Base-by-base conservation (phyloP, 2,888 invertebrate genomes). In the Agrochola lota region DNA sequence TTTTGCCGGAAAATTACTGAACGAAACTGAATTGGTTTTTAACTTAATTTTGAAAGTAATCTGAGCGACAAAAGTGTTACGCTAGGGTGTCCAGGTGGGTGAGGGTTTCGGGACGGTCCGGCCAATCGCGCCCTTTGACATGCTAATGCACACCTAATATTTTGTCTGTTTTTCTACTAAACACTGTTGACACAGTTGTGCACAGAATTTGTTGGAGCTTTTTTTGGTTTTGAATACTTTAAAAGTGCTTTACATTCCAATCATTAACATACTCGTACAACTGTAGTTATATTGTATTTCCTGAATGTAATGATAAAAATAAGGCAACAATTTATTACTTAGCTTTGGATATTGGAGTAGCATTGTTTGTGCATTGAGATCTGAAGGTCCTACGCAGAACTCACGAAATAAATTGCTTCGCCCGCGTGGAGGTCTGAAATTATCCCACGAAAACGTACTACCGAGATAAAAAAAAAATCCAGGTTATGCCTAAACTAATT, bases 101-200 rank as follows among this genome's bases (percentile, higher is more conserved):
- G 82, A 84, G 83, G 87, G 87, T 83, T 86, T 87, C 85, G 85
- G 87, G 90, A 91, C 90, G 77, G 91, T 86, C 89, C 88, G 78
- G 84, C 85, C 91, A 85, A 91, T 91, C 84, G 83, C 78, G 84
- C 89, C 92, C 94, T 95, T 95, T 95, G 95, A 95, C 91, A 95
- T 95, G 95, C 89, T 94, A 95, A 95, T 95, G 87, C 83, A 81
- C 80, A 85, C 81, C 89, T 92, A 92, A 93, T 91, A 91, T 92
- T 90, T 90, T 91, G 90, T 88, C 89, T 75, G 71, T 87, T 88
- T 87, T 90, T 91, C 88, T 89, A 84, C 88, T 87, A 87, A 89
- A 89, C 82, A 87, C 84, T 85, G 85, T 87, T 87, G 85, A 88
- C 87, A 87, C 86, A 85, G 82, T 83, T 87, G 87, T 71, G 70